phyloP scores from a whole-genome alignment of 2,888 invertebrate species.

The Pasiphila rectangulata region DNA sequence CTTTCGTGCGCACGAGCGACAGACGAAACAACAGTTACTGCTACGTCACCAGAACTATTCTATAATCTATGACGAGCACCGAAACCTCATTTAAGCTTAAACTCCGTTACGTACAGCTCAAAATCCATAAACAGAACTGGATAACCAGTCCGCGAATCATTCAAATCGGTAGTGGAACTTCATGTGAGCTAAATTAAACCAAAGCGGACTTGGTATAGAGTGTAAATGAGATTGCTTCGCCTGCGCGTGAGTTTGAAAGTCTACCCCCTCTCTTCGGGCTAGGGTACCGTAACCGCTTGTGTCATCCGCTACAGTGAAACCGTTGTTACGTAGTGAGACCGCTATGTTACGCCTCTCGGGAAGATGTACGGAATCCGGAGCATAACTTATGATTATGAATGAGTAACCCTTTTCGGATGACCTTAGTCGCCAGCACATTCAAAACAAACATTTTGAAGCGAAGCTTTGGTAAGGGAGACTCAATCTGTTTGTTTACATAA shows the following conservation, averaged over 20 bases:
- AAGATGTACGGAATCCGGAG: constrained; percentile 42
- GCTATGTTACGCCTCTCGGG: constrained; percentile 59
- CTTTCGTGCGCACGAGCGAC: constrained; percentile 20
- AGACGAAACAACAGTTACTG: constrained; percentile 10
- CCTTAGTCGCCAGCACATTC: constrained; percentile 4
- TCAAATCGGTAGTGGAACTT: constrained; percentile 5
- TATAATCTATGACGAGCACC: neutral
- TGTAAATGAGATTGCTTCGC: constrained; percentile 5
- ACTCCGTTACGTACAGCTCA: neutral
- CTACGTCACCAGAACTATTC: constrained; percentile 6
- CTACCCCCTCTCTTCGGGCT: constrained; percentile 39
- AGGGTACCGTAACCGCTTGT: constrained; percentile 74
- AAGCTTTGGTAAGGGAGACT: neutral
- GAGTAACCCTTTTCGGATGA: constrained; percentile 24
- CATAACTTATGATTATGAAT: constrained; percentile 39
- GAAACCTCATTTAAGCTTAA: neutral
- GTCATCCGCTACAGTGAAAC: constrained; percentile 77
- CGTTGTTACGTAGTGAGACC: constrained; percentile 64
- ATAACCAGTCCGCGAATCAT: constrained; percentile 7
- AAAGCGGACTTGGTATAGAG: neutral
- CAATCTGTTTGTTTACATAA: neutral
- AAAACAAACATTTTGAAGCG: constrained; percentile 3
- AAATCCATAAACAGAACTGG: neutral
- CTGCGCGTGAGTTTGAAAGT: constrained; percentile 71
- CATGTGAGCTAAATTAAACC: neutral